These are phyloP conservation scores for Manis crassicaudata DNA, from an alignment of 2,797 vertebrate genomes.

Conservation along the genomic window DNA sequence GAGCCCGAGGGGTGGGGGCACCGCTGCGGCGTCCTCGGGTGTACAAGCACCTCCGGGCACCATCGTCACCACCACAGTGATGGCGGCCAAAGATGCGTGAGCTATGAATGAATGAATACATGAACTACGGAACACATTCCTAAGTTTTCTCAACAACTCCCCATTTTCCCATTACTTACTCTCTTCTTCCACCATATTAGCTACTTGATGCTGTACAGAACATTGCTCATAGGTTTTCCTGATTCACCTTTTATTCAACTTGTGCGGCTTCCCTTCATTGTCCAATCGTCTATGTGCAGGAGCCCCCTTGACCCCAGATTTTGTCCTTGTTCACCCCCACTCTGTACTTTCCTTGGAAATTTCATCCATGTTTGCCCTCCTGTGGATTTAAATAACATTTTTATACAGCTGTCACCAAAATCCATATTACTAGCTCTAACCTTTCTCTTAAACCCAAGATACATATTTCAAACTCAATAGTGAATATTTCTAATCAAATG, in stretches of 20 bases:
- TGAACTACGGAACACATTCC: not conserved
- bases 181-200: not conserved
- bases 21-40: not conserved
- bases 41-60: not conserved
- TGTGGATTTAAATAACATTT: constrained; percentile 1
- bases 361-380: not conserved
- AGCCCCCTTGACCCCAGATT: not conserved
- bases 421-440: constrained; percentile 25
- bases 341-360: not conserved
- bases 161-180: not conserved
- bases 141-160: not conserved
- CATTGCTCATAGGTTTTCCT: not conserved
- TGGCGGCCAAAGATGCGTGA: not conserved
- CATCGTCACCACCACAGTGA: not conserved
- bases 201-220: not conserved
- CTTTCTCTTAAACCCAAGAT: constrained; percentile 34
- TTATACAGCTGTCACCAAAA: constrained; percentile 12
- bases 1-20: not conserved
- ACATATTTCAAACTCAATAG: constrained; percentile 35
- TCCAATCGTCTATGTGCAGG: not conserved
- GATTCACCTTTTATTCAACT: not conserved
- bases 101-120: not conserved
- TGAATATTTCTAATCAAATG: constrained; percentile 26
- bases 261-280: not conserved
- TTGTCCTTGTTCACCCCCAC: not conserved